A percentile compares a stretch with the other conserved stretches of the same genome.
Conservation (phyloP, 1,140 invertebrate genomes). For the Coptotermes formosanus region DNA sequence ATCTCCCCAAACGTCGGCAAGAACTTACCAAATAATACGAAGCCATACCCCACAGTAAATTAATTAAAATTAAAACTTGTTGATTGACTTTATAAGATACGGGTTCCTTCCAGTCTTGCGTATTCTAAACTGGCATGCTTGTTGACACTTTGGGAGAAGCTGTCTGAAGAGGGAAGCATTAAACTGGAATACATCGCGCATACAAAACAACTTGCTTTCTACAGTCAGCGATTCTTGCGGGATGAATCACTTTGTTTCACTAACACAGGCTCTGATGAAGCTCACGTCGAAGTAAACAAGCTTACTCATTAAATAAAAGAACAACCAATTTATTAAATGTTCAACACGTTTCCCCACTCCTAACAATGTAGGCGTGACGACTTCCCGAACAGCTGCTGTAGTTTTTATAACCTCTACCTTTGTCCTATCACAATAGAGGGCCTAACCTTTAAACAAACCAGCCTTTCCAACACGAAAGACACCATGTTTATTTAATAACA, state of each 20-base stretch:
- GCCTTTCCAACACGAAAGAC: neutral
- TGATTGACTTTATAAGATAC: too few relatives aligned
- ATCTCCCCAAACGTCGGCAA: too few relatives aligned
- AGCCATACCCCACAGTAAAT: too few relatives aligned
- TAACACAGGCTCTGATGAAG: neutral
- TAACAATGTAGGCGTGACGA: neutral
- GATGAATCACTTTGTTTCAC: neutral
- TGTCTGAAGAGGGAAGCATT: too few relatives aligned
- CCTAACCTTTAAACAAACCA: neutral
- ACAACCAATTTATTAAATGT: neutral
- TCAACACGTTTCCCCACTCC: neutral
- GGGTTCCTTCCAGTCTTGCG: too few relatives aligned
- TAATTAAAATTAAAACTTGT: too few relatives aligned
- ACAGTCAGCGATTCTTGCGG: neutral
- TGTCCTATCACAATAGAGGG: neutral
- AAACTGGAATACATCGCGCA: too few relatives aligned
- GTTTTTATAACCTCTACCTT: neutral
- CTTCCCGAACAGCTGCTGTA: neutral
- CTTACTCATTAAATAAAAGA: constrained; percentile 10
- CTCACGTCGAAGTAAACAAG: neutral
- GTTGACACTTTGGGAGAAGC: too few relatives aligned
- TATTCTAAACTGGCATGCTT: too few relatives aligned
- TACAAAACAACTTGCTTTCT: too few relatives aligned
- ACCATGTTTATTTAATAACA: neutral
- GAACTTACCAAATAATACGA: too few relatives aligned